Conservation (phyloP, 2,888 invertebrate genomes). For the Rhagonycha lutea region DNA sequence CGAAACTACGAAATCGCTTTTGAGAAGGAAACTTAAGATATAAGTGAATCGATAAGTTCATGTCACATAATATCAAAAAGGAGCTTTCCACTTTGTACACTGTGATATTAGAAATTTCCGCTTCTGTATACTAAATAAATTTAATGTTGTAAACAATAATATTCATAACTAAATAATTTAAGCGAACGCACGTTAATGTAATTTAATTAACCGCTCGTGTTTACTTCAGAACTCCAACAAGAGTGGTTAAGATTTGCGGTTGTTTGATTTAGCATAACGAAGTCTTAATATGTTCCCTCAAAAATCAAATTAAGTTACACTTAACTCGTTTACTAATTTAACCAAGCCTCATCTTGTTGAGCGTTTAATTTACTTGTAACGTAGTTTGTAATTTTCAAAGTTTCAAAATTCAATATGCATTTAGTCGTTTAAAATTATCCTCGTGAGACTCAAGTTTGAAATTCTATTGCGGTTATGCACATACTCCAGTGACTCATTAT, state of each 20-base stretch:
- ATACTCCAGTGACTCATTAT: neutral
- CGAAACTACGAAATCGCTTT: neutral
- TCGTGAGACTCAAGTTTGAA: neutral
- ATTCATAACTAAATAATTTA: neutral
- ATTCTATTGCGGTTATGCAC: neutral
- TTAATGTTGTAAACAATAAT: neutral
- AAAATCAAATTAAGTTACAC: neutral
- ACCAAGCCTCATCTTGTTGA: neutral
- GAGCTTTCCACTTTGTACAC: neutral
- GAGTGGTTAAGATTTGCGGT: neutral
- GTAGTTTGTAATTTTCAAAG: neutral
- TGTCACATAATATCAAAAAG: neutral
- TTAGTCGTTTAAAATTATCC: neutral
- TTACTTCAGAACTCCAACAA: neutral
- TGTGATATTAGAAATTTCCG: neutral
- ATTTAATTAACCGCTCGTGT: neutral
- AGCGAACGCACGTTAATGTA: neutral
- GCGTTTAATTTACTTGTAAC: neutral
- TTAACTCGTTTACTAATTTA: neutral
- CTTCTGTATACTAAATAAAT: neutral
- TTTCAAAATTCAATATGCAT: neutral
- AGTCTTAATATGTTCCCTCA: neutral
- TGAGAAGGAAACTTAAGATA: neutral
- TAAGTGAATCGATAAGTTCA: neutral
- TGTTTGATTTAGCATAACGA: neutral